Evolutionary conservation across 2,113 vertebrate species (phyloP).

Genomic region (Chroicocephalus ridibundus): DNA sequence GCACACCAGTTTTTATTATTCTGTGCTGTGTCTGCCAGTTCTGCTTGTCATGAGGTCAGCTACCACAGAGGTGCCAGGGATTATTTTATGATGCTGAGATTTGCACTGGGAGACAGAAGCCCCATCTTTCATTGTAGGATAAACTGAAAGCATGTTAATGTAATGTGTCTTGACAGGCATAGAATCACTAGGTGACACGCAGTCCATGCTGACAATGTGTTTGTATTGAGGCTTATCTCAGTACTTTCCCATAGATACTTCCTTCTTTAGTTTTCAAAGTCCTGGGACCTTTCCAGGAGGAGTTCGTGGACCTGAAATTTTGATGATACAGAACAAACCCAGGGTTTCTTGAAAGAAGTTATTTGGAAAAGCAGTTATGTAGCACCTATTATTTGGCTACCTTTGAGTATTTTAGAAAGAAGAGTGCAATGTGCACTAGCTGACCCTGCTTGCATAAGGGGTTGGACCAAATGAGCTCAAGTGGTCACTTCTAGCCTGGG

Average conservation of each 20-base stretch:
- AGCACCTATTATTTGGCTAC: background rate
- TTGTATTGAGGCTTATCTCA: background rate
- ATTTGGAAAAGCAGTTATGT: background rate
- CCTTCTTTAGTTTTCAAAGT: background rate
- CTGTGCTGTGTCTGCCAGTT: background rate
- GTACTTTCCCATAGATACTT: background rate
- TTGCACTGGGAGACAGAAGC: background rate
- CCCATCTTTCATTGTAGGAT: background rate
- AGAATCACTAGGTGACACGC: background rate
- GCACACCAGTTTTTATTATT: background rate
- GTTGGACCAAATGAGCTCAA: background rate
- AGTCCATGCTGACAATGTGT: fast-evolving
- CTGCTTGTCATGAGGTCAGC: background rate
- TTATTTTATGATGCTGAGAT: background rate
- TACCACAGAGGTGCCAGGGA: background rate
- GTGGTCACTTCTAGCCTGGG: background rate
- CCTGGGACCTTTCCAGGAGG: background rate
- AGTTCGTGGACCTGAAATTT: background rate
- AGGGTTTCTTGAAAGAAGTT: background rate
- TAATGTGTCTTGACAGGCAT: background rate
- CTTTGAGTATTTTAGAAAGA: background rate
- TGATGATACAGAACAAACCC: background rate
- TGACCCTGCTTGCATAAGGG: background rate
- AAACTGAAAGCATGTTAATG: background rate
- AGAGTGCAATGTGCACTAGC: background rate